Evolutionary conservation across 2,113 vertebrate genomes (phyloP), one percentile per base, ranked within the genome.

Genomic region (Gobiocypris rarus): DNA sequence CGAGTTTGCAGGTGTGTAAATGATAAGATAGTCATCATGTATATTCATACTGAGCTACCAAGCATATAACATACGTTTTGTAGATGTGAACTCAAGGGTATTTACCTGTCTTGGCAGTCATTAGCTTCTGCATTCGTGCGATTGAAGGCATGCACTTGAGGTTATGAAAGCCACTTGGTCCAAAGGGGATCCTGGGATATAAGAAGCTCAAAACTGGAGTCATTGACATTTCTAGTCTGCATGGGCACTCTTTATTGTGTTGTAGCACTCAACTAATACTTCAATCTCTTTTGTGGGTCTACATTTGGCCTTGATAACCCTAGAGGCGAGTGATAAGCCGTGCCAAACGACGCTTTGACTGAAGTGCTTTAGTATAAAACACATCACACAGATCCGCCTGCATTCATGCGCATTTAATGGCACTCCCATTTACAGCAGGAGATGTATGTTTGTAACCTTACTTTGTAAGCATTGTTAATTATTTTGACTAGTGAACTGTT

Each of bases 161-260:
- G 31, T 82, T 22, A 59, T 34, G 45, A 41, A 63, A 54, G 69
- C 7, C 31, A 71, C 28, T 19, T 19, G 61, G 28, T 19, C 48
- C 14, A 79, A 43, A n/a, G 48, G 50, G 52, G 58, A 82, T 58
- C 75, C 54, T 56, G 43, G 59, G 73, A 61, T 50, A 76, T 24
- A 41, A 4, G 43, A 41, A 0, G 69, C 69, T 54, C 28, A 54
- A 75, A 54, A 34, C 73, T 28, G 71, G 34, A 24, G 41, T 14
- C 11, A 22, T 45, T 19, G n/a, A 71, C 22, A 70, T 71, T 71
- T 45, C 41, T 24, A 59, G 50, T 52, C 50, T 54, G 52, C 52
- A 54, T 69, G 31, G 8, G 9, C 9, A 4, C 56, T 28, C 38
- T 71, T 13, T 71, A 13, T 45, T 71, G 45, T 26, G 38, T 8